These are phyloP conservation scores for Exocentrus adspersus DNA, from an alignment of 2,888 invertebrate genomes.

Conservation along the genomic window DNA sequence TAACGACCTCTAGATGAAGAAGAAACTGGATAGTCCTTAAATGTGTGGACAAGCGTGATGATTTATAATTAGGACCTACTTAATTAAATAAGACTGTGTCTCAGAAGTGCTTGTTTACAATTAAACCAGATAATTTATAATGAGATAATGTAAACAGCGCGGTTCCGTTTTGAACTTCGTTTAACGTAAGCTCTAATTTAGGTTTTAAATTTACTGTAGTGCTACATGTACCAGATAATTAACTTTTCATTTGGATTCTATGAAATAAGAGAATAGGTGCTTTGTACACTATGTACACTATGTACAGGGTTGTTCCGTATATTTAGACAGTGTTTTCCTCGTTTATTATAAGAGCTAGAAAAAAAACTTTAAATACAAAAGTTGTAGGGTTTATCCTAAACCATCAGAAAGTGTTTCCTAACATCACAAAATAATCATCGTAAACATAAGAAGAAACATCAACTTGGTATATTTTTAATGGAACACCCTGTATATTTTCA, in stretches of 20 bases:
- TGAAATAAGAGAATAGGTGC: too few relatives aligned
- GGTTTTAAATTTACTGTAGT: neutral
- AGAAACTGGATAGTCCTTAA: conserved; percentile 37
- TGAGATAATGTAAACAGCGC: conserved; percentile 39
- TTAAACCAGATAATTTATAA: conserved; percentile 41
- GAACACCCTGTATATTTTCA: too few relatives aligned
- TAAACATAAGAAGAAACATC: too few relatives aligned
- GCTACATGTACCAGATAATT: neutral
- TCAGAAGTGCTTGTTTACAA: conserved; percentile 39
- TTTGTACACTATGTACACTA: too few relatives aligned
- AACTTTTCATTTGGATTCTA: neutral
- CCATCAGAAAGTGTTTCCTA: too few relatives aligned
- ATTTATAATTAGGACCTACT: conserved; percentile 51
- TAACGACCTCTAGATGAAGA: conserved; percentile 36
- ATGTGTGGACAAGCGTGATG: conserved; percentile 47
- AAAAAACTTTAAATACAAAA: too few relatives aligned
- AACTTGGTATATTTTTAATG: too few relatives aligned
- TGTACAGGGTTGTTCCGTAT: too few relatives aligned
- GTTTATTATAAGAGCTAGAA: too few relatives aligned
- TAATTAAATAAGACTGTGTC: conserved; percentile 50
- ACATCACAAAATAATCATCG: too few relatives aligned
- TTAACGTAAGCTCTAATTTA: conserved; percentile 2
- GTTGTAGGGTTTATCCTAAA: too few relatives aligned
- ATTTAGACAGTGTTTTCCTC: too few relatives aligned
- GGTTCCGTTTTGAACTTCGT: conserved; percentile 3